Evolutionary conservation across 2,797 vertebrate species (phyloP), one percentile per base, ranked within the genome.

Genomic region (Erithacus rubecula): DNA sequence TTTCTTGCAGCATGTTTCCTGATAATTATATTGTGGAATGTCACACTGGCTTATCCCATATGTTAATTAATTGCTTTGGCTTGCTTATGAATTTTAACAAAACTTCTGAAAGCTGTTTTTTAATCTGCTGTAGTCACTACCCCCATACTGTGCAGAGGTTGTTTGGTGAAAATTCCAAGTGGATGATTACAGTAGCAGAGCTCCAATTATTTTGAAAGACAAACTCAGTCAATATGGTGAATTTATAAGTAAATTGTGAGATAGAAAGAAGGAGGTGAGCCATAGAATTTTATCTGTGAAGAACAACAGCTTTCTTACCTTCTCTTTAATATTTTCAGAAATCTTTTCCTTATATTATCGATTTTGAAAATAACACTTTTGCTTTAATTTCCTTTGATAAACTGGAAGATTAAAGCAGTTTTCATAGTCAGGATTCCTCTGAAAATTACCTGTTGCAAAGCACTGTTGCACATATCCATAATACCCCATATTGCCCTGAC

Each of bases 61-160:
- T 92, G 87, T 83, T 94, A 93, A 89, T 95, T 95, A 95, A 95
- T 94, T 93, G 72, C 89, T 87, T 94, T 89, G 90, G 81, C 92
- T 94, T 71, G 64, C 58, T 76, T 86, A 78, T 21, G 58, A 65
- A 83, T 94, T 89, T 87, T 62, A 93, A 87, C 56, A 51, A 64
- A 94, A 89, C 34, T 90, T 84, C 20, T 51, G 79, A 93, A 95
- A 91, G 74, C 83, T 76, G 72, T 37, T 94, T 83, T 77, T 86
- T 86, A 78, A 88, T 91, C 62, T 94, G 55, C 72, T 93, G 39
- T 55, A 83, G 83, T 91, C 39, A 65, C 72, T 43, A 41, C 72
- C 55, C 83, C 76, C 83, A 23, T 83, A 17, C 72, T 90, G 76
- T 82, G 90, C 83, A 81, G 94, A 47, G 94, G 69, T 94, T 94